These are phyloP conservation scores for Platalea minor DNA, from an alignment of 2,797 vertebrate genomes.

Conservation along the genomic window DNA sequence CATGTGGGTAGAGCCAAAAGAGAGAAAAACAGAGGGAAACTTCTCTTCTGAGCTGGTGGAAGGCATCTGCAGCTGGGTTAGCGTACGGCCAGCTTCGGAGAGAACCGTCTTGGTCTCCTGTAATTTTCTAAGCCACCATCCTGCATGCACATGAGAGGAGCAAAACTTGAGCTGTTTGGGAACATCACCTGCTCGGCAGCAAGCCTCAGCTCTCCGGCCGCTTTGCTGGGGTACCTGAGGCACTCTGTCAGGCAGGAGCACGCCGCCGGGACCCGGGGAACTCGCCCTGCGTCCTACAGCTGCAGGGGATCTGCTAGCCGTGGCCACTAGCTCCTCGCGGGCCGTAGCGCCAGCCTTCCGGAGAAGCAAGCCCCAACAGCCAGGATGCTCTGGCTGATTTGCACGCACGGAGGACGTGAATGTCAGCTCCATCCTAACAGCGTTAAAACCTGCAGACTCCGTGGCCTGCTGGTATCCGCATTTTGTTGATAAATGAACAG, in stretches of 20 bases:
- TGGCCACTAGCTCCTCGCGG: rapidly evolving
- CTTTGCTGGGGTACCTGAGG: neutral
- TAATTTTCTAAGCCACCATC: neutral
- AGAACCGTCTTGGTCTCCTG: neutral
- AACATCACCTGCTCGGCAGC: rapidly evolving
- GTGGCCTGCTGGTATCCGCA: neutral
- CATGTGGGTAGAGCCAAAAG: neutral
- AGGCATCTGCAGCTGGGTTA: neutral
- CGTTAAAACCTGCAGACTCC: neutral
- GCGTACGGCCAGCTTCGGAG: neutral
- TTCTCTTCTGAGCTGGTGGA: neutral
- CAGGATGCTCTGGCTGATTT: neutral
- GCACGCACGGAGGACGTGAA: neutral
- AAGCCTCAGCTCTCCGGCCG: neutral
- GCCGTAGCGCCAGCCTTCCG: neutral
- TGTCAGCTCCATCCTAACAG: neutral
- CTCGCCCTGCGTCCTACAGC: rapidly evolving
- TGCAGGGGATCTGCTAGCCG: neutral
- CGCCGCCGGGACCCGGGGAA: no score
- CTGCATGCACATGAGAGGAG: neutral
- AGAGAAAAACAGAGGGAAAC: neutral
- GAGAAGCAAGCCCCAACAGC: neutral
- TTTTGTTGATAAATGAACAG: conserved; percentile 18
- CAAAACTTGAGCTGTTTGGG: neutral
- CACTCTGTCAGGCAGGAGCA: neutral